A percentile compares a stretch with the other conserved stretches of the same genome.
Evolutionary conservation across 35 echinoderm and acorn worm species (phyloP).

Genomic region (Chiridota heheva): DNA sequence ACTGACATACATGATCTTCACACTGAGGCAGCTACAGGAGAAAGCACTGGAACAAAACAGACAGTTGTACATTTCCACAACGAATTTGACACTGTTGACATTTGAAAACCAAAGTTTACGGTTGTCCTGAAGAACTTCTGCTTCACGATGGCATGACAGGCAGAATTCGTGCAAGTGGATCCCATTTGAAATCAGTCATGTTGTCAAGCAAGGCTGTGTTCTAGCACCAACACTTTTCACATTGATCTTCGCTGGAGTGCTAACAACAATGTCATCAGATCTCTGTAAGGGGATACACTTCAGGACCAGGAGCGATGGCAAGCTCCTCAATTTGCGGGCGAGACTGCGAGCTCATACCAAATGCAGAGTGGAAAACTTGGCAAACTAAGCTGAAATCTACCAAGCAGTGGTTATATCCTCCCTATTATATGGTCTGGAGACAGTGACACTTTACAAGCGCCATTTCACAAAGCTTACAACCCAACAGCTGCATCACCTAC

Average conservation of each 20-base stretch:
- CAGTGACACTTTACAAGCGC: too few relatives aligned
- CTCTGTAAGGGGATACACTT: slow-evolving; percentile 10
- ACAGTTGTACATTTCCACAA: slow-evolving; percentile 46
- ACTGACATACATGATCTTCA: slow-evolving; percentile 61
- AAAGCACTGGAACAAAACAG: slow-evolving; percentile 47
- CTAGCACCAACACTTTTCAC: slow-evolving; percentile 45
- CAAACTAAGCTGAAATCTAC: slow-evolving; percentile 3
- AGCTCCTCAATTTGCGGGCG: slow-evolving; percentile 21
- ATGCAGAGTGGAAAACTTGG: not conserved
- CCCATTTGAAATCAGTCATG: slow-evolving; percentile 17
- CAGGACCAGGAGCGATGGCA: slow-evolving; percentile 20
- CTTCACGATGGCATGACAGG: slow-evolving; percentile 51
- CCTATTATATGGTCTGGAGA: too few relatives aligned
- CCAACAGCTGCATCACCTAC: too few relatives aligned
- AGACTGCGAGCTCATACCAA: not conserved
- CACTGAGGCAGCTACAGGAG: slow-evolving; percentile 44
- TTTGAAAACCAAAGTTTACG: too few relatives aligned
- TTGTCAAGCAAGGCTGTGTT: slow-evolving; percentile 46
- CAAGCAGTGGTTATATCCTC: not conserved
- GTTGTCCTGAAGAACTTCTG: too few relatives aligned
- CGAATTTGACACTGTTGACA: slow-evolving; percentile 51
- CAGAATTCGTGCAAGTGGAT: not conserved
- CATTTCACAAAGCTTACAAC: too few relatives aligned
- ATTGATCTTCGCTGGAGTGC: slow-evolving; percentile 24
- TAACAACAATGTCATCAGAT: not conserved